phyloP scores from a whole-genome alignment of 2,888 invertebrate genomes.

The Glyphotaelius pellucidus region DNA sequence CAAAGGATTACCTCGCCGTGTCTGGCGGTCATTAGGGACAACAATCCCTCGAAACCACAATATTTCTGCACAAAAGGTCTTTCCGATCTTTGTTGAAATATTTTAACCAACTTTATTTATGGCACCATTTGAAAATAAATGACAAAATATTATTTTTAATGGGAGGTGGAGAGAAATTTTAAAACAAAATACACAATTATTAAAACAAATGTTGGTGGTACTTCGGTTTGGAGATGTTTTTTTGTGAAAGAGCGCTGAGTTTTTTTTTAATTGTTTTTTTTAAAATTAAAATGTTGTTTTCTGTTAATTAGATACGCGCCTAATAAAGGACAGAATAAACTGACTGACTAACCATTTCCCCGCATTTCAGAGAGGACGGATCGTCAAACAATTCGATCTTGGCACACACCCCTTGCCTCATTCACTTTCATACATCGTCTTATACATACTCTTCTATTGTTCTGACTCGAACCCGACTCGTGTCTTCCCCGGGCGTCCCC shows the following conservation, averaged over 20 bases:
- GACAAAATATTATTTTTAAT: conserved; percentile 13
- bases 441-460: too few species aligned
- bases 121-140: conserved; percentile 4
- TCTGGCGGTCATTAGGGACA: conserved; percentile 3
- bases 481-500: too few species aligned
- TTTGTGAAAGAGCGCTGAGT: neutral
- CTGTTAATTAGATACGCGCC: too few species aligned
- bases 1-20: neutral
- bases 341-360: too few species aligned
- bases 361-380: too few species aligned
- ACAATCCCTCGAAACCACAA: neutral
- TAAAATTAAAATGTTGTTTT: too few species aligned
- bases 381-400: too few species aligned
- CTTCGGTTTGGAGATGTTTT: neutral
- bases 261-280: neutral
- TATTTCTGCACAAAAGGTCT: neutral
- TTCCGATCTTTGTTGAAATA: neutral
- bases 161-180: neutral
- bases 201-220: neutral
- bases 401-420: too few species aligned
- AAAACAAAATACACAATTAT: neutral
- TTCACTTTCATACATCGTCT: too few species aligned
- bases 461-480: too few species aligned
- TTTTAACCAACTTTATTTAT: conserved; percentile 26
- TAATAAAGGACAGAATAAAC: too few species aligned